These are phyloP conservation scores for Melinaea menophilus DNA, from an alignment of 2,888 invertebrate species.

Conservation along the genomic window DNA sequence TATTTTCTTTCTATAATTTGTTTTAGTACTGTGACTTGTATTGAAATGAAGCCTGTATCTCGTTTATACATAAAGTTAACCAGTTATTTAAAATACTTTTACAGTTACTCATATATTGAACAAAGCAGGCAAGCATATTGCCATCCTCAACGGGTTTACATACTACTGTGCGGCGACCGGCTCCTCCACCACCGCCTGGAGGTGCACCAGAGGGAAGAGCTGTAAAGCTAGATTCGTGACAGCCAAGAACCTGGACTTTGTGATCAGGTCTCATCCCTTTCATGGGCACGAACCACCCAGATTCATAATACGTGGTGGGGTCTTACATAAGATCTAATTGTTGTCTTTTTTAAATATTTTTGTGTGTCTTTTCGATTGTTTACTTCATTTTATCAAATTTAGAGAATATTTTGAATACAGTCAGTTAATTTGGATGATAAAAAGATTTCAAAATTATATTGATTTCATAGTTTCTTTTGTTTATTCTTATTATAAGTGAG, in stretches of 20 bases:
- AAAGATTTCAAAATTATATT: no score
- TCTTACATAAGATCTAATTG: slow-evolving; percentile 18
- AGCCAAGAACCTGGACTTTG: slow-evolving; percentile 1
- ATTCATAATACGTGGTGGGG: slow-evolving; percentile 27
- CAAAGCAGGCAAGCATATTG: slow-evolving; percentile 38
- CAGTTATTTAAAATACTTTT: slow-evolving; percentile 17
- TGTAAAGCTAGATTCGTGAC: slow-evolving; percentile 26
- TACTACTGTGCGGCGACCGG: slow-evolving; percentile 36
- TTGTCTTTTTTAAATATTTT: neutral
- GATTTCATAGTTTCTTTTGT: no score
- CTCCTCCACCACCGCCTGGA: slow-evolving; percentile 18
- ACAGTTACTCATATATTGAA: slow-evolving; percentile 38
- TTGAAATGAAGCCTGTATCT: no score
- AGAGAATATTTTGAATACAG: neutral
- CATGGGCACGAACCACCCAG: slow-evolving; percentile 38
- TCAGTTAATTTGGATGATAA: no score
- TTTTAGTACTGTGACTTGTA: no score
- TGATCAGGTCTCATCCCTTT: slow-evolving; percentile 21
- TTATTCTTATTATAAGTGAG: no score
- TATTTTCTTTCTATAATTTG: no score
- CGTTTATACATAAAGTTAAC: neutral
- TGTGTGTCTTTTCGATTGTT: slow-evolving; percentile 4
- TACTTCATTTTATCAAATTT: slow-evolving; percentile 12
- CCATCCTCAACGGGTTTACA: slow-evolving; percentile 40
- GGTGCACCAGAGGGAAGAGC: slow-evolving; percentile 24